Evolutionary conservation across 2,888 invertebrate species (phyloP), one percentile per base, ranked within the genome.

Genomic region (Drosophila macrospina): DNA sequence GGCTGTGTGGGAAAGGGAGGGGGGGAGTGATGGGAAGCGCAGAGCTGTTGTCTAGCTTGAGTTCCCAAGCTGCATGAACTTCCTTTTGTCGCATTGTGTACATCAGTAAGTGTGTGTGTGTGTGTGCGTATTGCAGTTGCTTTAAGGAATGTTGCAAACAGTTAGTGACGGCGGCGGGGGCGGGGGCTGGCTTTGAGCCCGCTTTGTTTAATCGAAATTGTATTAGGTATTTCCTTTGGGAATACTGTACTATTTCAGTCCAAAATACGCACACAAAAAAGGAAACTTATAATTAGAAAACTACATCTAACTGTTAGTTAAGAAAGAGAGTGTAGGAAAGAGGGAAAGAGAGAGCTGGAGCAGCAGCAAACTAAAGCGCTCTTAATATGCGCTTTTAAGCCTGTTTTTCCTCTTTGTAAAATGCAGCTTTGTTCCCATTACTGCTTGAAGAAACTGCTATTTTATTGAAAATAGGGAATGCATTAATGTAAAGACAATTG

Each of bases 31-130:
- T n/a, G 41, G 28, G 24, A 24, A 6, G 44, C 47, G 51, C 8
- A 51, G 26, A 30, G 8, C 60, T 44, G 62, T 63, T 60, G 60
- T 66, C 54, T 54, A 55, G 52, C 69, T 74, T 56, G 37, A 60
- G 57, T 42, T 70, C 34, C 44, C 47, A 48, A 71, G 72, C 75
- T 59, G 51, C 77, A 75, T 73, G 75, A 76, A 72, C 74, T 79
- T 82, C 74, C 74, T 82, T 77, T 77, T 82, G 74, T 79, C 68
- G 82, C 72, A 85, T 60, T 81, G 56, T 69, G 30, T 30, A 30
- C n/a, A 13, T 6, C 1, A 10, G 5, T 51, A 8, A 20, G 20
- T 50, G 37, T 62, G 45, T 64, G 16, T 75, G 55, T 48, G 13
- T 60, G 74, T 62, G 67, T 71, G 71, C 75, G 72, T 20, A 20